Evolutionary conservation across 2,888 invertebrate species (phyloP).

Genomic region (Fissipunctia ypsillon): DNA sequence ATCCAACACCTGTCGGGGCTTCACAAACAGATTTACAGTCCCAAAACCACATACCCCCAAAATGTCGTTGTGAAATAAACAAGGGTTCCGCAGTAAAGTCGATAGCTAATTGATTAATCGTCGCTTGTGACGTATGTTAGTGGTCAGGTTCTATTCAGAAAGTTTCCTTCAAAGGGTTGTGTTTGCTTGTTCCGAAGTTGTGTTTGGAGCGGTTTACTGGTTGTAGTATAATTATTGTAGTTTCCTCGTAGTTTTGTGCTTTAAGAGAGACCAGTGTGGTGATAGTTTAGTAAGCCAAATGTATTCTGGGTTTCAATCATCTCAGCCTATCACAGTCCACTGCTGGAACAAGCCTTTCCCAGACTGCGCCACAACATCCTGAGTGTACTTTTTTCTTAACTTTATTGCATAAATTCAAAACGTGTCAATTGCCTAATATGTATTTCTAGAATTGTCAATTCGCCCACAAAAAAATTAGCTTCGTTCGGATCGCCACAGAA

Average conservation of each 20-base stretch:
- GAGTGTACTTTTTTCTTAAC: too few relatives aligned
- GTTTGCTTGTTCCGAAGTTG: slow-evolving; percentile 17
- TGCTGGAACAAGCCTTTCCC: background rate
- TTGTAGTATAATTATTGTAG: slow-evolving; percentile 35
- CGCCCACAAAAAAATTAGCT: too few relatives aligned
- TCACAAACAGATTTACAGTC: slow-evolving; percentile 18
- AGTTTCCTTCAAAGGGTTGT: slow-evolving; percentile 52
- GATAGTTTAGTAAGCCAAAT: slow-evolving; percentile 8
- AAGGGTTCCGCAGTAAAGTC: slow-evolving; percentile 50
- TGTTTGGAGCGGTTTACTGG: slow-evolving; percentile 44
- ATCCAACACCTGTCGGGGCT: slow-evolving; percentile 19
- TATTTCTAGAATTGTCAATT: too few relatives aligned
- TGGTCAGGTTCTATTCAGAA: slow-evolving; percentile 39
- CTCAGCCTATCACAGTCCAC: background rate
- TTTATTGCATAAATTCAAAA: too few relatives aligned
- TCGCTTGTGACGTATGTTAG: slow-evolving; percentile 49
- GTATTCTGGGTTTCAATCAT: background rate
- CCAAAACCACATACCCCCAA: slow-evolving; percentile 47
- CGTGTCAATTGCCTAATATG: too few relatives aligned
- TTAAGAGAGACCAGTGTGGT: background rate
- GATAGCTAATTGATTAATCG: slow-evolving; percentile 67
- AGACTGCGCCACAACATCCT: background rate
- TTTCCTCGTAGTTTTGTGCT: slow-evolving; percentile 13
- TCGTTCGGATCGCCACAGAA: too few relatives aligned
- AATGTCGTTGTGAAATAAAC: slow-evolving; percentile 50